Evolutionary conservation across 2,113 vertebrate genomes (phyloP).

Genomic region (Heliornis fulica): DNA sequence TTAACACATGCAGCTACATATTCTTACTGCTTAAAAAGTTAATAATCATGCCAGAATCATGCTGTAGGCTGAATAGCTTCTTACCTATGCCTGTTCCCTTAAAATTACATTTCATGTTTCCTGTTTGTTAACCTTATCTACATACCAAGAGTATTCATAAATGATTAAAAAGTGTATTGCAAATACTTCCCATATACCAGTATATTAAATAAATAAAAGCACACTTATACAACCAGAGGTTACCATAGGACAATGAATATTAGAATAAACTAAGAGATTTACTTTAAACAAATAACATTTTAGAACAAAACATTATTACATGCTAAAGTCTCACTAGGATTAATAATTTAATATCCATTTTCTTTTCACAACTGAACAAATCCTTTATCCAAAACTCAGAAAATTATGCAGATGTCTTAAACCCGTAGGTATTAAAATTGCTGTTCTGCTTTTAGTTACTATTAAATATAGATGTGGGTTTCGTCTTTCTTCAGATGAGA

Average conservation of each 20-base stretch:
- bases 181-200: background rate
- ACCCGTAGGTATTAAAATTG: background rate
- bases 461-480: background rate
- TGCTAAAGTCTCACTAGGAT: background rate
- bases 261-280: background rate
- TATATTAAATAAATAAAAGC: background rate
- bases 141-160: background rate
- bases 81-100: background rate
- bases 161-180: accelerated
- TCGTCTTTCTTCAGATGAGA: background rate
- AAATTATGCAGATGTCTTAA: background rate
- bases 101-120: background rate
- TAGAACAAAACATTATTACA: background rate
- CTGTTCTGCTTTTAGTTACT: background rate
- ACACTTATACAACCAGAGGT: background rate
- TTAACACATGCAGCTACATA: background rate
- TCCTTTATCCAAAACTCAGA: background rate
- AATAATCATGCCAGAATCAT: background rate
- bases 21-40: background rate
- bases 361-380: background rate
- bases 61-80: background rate
- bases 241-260: background rate
- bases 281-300: background rate
- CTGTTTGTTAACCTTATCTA: background rate
- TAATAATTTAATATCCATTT: background rate